Percentiles rank a stretch among this genome's conserved stretches.
phyloP scores from a whole-genome alignment of 2,888 invertebrate genomes.

The Gari tellinella region DNA sequence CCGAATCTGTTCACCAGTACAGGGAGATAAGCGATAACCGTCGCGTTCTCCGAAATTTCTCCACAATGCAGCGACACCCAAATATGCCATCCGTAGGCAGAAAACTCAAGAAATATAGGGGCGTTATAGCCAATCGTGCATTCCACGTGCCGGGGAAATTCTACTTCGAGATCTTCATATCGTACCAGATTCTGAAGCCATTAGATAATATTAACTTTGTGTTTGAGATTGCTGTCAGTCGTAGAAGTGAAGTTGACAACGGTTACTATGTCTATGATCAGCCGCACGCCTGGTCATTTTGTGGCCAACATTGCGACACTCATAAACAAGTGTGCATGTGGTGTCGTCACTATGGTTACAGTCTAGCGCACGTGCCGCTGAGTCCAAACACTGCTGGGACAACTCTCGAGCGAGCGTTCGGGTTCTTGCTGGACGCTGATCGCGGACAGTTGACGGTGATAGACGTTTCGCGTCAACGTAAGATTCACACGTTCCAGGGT shows the following conservation, averaged over 20 bases:
- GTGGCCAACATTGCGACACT: conserved; percentile 65
- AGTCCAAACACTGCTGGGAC: conserved; percentile 53
- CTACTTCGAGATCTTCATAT: conserved; percentile 59
- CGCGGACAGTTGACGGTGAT: conserved; percentile 44
- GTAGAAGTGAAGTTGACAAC: conserved; percentile 58
- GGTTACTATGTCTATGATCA: conserved; percentile 68
- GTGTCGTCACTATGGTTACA: conserved; percentile 64
- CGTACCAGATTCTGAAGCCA: conserved; percentile 51
- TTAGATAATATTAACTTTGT: conserved; percentile 66
- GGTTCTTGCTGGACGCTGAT: conserved; percentile 63
- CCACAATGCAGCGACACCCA: conserved; percentile 44
- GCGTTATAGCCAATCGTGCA: conserved; percentile 55
- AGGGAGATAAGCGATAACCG: conserved; percentile 60
- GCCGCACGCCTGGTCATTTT: conserved; percentile 64
- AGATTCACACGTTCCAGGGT: conserved; percentile 52
- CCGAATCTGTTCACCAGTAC: conserved; percentile 62
- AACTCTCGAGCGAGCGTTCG: conserved; percentile 43
- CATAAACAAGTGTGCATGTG: conserved; percentile 62
- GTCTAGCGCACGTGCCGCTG: conserved; percentile 54
- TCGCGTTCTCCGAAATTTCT: conserved; percentile 53
- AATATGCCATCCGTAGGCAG: conserved; percentile 37
- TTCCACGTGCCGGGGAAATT: conserved; percentile 60
- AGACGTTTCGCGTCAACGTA: conserved; percentile 50
- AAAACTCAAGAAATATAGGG: conserved; percentile 60
- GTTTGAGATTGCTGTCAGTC: conserved; percentile 64